Conservation (phyloP, 2,797 vertebrate species). For the Oreochromis grahami region DNA sequence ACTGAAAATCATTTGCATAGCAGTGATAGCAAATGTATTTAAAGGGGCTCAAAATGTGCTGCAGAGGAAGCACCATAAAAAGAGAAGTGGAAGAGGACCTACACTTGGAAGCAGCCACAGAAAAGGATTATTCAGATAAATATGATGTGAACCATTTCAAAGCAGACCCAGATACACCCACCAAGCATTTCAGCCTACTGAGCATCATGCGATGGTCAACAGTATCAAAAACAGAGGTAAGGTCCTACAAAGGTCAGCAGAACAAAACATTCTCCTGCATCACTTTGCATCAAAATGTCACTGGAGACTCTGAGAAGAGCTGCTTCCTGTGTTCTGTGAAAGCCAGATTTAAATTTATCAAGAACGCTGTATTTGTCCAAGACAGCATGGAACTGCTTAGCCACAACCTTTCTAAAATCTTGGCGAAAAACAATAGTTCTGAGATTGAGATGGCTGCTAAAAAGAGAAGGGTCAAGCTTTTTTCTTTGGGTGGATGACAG, state of each 20-base stretch:
- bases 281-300: background rate
- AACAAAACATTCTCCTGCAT: background rate
- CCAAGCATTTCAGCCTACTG: background rate
- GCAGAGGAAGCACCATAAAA: background rate
- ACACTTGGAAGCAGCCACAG: background rate
- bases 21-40: background rate
- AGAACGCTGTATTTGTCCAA: background rate
- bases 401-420: background rate
- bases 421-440: background rate
- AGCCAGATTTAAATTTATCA: background rate
- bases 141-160: background rate
- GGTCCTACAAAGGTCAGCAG: background rate
- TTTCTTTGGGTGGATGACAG: background rate
- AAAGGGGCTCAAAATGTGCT: background rate
- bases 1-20: background rate
- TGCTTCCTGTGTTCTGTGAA: background rate
- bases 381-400: background rate
- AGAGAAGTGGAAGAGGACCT: rapidly evolving
- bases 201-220: background rate
- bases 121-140: background rate
- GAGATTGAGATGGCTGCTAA: background rate
- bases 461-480: background rate
- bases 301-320: background rate
- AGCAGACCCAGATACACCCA: background rate
- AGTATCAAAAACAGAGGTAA: background rate